These are phyloP conservation scores for Bucco capensis DNA, from an alignment of 2,113 vertebrate species.

Conservation along the genomic window DNA sequence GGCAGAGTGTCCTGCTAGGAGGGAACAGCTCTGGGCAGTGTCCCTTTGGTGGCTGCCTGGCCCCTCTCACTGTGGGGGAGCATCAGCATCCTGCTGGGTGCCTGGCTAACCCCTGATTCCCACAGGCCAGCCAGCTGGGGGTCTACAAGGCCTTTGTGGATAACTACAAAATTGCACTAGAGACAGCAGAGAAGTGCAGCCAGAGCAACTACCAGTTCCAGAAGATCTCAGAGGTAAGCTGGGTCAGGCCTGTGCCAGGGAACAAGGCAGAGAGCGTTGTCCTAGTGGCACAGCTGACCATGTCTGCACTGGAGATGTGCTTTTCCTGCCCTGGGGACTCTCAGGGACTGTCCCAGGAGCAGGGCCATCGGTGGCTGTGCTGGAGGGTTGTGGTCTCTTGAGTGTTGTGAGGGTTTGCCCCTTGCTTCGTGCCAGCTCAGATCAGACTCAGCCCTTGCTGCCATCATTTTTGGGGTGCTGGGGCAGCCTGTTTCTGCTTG, in stretches of 20 bases:
- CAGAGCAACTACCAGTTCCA: constrained; percentile 93
- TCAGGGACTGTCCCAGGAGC: not conserved
- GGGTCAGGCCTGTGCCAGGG: not conserved
- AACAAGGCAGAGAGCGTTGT: not conserved
- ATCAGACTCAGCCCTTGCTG: not conserved
- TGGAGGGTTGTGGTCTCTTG: rapidly evolving
- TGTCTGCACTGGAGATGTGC: rapidly evolving
- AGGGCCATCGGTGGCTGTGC: not conserved
- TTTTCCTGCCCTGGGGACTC: not conserved
- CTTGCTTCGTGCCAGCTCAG: not conserved
- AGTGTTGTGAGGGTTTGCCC: not conserved
- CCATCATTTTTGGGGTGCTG: not conserved
- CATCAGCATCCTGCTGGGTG: not conserved
- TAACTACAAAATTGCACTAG: constrained; percentile 95
- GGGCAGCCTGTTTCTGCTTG: not conserved
- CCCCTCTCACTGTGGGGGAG: not conserved
- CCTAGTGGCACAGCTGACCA: rapidly evolving
- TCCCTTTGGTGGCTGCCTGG: not conserved
- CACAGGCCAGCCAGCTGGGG: constrained; percentile 90
- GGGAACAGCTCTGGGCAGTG: not conserved
- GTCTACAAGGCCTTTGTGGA: constrained; percentile 98
- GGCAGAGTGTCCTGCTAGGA: not conserved
- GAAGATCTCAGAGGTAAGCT: constrained; percentile 93
- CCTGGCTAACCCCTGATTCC: not conserved
- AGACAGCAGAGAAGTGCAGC: constrained; percentile 94